Percentiles rank a stretch among this genome's conserved stretches.
Evolutionary conservation across 1,140 invertebrate genomes (phyloP).

Genomic region (Nixonia krombeini): DNA sequence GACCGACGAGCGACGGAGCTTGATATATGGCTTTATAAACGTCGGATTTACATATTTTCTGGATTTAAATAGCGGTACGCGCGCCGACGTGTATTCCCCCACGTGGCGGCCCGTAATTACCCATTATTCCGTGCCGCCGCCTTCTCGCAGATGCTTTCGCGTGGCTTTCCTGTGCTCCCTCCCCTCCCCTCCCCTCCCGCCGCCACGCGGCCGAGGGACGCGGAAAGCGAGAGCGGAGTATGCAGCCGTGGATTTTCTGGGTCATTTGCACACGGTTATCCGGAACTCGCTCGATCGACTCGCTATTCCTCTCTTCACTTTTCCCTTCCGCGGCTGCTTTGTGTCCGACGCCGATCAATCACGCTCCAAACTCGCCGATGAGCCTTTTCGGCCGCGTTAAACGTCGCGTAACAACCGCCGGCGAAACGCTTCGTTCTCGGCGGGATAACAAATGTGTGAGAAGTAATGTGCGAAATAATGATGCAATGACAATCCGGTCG

Average conservation of each 20-base stretch:
- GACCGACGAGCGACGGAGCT: slow-evolving; percentile 18
- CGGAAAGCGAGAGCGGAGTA: no score
- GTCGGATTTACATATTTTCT: slow-evolving; percentile 57
- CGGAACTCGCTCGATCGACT: slow-evolving; percentile 12
- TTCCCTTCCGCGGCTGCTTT: slow-evolving; percentile 11
- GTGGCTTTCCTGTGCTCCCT: no score
- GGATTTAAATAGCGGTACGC: slow-evolving; percentile 47
- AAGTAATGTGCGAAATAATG: no score
- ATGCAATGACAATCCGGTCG: no score
- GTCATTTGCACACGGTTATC: slow-evolving; percentile 50
- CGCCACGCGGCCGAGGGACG: no score
- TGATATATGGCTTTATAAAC: slow-evolving; percentile 55
- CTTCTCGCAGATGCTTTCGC: no score
- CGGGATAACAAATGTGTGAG: no score
- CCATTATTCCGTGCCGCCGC: neutral
- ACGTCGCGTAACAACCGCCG: neutral
- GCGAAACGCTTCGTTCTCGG: no score
- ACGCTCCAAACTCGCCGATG: slow-evolving; percentile 2
- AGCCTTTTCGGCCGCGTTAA: neutral
- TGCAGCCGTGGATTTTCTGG: slow-evolving; percentile 54
- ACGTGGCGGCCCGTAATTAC: slow-evolving; percentile 26
- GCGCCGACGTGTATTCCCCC: slow-evolving; percentile 45
- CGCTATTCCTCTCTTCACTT: slow-evolving; percentile 10
- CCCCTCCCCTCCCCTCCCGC: no score
- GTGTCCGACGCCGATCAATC: slow-evolving; percentile 30